A percentile compares a stretch with the other conserved stretches of the same genome.
Evolutionary conservation across 2,113 vertebrate genomes (phyloP).

Genomic region (Cynocephalus volans): DNA sequence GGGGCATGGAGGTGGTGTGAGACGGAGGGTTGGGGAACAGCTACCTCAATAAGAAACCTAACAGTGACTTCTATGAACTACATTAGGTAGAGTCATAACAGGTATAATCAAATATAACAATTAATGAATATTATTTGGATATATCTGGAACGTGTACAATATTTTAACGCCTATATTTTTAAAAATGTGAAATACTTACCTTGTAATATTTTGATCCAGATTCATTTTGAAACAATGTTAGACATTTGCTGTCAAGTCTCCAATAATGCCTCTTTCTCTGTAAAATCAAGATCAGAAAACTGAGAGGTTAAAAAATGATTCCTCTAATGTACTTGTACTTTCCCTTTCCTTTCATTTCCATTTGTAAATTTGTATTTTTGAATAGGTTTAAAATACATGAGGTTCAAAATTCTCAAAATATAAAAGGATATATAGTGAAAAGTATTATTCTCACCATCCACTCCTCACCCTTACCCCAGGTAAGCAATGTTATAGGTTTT

Average conservation of each 20-base stretch:
- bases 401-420: conserved; percentile 46
- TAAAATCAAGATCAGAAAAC: conserved; percentile 81
- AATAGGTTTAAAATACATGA: conserved; percentile 28
- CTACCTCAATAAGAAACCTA: neutral
- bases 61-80: neutral
- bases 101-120: neutral
- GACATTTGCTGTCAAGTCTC: conserved; percentile 98
- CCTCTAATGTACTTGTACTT: neutral
- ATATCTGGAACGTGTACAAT: neutral
- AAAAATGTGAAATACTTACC: conserved; percentile 86
- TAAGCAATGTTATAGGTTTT: neutral
- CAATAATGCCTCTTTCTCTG: conserved; percentile 99
- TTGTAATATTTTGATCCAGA: conserved; percentile 99
- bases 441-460: neutral
- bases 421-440: neutral
- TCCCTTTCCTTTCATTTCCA: neutral
- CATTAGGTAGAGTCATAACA: neutral
- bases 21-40: neutral
- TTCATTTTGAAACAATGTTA: conserved; percentile 98
- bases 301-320: conserved; percentile 58
- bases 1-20: too few relatives aligned
- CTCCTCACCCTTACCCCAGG: neutral
- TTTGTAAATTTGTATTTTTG: neutral
- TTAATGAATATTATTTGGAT: neutral
- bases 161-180: conserved; percentile 23